Evolutionary conservation across 2,888 invertebrate genomes (phyloP), one percentile per base, ranked within the genome.

Genomic region (Apodemia mormo): DNA sequence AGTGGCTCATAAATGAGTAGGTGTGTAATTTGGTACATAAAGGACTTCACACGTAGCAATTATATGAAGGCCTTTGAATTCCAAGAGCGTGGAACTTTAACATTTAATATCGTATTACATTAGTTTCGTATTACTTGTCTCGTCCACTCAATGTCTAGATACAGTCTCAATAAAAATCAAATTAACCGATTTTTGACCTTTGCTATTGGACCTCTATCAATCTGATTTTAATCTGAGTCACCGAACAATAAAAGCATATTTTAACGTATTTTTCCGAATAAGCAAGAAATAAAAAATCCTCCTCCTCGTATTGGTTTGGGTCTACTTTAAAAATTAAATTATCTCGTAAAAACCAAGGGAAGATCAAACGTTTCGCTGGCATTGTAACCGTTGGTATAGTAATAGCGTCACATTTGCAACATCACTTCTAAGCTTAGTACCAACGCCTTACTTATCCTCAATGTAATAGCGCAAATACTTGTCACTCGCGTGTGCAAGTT

Each of bases 31-130:
- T 54, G 52, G 52, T 54, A 54, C 22, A 54, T 54, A 54, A 54
- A 54, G 52, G 52, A 54, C 52, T 54, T 54, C 52, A 54, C 52
- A 54, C 52, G 52, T 54, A 54, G 52, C 52, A 22, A 54, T 54
- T 54, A n/a, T n/a, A 52, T n/a, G 52, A 52, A 52, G 52, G 52
- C 52, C 52, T 52, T 52, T 52, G 52, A 52, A 52, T 52, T 52
- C 52, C n/a, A 52, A 52, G 52, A n/a, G 52, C 52, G 52, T 52
- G n/a, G 52, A 52, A 52, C n/a, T 52, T n/a, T 52, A 52, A n/a
- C 52, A 52, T 52, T 45, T 45, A 45, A 52, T 52, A 52, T 52
- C 52, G n/a, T 52, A 52, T 52, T 52, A 52, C 52, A 52, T 52
- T 52, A 52, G 52, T 52, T 52, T 52, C 52, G 52, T 52, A 7